Evolutionary conservation across 1,140 invertebrate species (phyloP).

Genomic region (Helicoverpa zea): DNA sequence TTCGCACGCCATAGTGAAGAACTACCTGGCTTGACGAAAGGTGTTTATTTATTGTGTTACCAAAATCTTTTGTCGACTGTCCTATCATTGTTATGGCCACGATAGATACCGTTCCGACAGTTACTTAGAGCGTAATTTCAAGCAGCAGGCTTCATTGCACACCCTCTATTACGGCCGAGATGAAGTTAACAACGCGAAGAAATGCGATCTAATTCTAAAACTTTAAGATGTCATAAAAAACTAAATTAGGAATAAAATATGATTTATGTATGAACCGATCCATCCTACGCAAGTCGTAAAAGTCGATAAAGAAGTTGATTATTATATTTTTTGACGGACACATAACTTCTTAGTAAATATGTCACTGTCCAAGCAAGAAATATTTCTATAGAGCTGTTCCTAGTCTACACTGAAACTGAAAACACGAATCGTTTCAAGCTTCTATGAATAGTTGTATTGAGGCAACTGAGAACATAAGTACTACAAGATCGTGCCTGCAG

Average conservation of each 20-base stretch:
- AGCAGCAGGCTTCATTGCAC: neutral
- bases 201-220: neutral
- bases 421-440: neutral
- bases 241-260: neutral
- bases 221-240: neutral
- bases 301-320: neutral
- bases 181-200: neutral
- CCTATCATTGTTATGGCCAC: neutral
- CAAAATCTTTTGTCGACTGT: neutral
- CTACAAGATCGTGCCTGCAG: neutral
- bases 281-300: neutral
- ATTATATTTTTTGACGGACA: neutral
- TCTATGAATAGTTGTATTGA: neutral
- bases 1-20: too few species aligned
- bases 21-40: too few species aligned
- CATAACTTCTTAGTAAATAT: neutral
- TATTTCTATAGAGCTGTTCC: too few species aligned
- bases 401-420: too few species aligned
- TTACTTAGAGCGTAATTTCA: conserved; percentile 9
- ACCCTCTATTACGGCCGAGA: neutral
- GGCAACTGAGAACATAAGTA: neutral
- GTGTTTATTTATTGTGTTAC: too few species aligned
- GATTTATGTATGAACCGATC: neutral
- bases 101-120: neutral
- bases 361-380: too few species aligned